Percentiles rank a stretch among this genome's conserved stretches.
Conservation (phyloP, 2,113 vertebrate species). For the Actinemys pallida region DNA sequence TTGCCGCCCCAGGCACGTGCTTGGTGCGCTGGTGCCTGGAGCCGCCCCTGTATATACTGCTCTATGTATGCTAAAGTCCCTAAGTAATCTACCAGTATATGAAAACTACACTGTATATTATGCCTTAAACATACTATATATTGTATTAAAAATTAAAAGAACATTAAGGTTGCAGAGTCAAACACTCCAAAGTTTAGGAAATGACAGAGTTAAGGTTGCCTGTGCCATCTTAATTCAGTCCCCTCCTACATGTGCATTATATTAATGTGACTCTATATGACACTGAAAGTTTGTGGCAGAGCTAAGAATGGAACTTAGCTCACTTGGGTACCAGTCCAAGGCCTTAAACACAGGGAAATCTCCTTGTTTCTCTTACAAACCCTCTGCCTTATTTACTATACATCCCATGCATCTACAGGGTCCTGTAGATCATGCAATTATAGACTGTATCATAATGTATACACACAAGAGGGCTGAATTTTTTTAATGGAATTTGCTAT, state of each 20-base stretch:
- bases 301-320: neutral
- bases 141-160: neutral
- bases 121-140: neutral
- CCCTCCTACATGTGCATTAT: too few species aligned
- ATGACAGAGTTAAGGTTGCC: neutral
- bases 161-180: neutral
- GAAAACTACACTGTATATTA: neutral
- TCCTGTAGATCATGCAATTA: neutral
- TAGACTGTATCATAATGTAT: neutral
- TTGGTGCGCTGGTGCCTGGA: too few species aligned
- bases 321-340: neutral
- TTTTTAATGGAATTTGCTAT: too few species aligned
- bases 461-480: too few species aligned
- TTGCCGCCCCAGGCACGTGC: too few species aligned
- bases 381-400: too few species aligned
- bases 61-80: neutral
- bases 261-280: neutral
- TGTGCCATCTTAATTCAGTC: neutral
- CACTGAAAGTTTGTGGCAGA: neutral
- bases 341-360: neutral
- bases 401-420: neutral
- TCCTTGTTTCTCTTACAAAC: neutral
- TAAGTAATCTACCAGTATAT: neutral
- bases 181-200: neutral
- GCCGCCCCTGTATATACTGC: neutral